These are phyloP conservation scores for Tuberolachnus salignus DNA, from an alignment of 2,888 invertebrate genomes.

Conservation along the genomic window DNA sequence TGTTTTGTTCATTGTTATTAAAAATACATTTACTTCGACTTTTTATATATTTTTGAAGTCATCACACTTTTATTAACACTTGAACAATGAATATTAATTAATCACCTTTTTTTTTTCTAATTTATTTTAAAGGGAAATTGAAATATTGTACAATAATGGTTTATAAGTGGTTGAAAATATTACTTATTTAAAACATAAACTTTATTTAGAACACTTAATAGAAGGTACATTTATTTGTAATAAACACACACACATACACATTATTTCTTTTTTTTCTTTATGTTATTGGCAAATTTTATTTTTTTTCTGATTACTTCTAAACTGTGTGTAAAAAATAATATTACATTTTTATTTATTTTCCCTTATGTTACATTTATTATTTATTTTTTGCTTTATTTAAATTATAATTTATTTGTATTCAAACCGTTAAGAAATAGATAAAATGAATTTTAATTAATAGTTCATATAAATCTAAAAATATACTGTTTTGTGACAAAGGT, in stretches of 20 bases:
- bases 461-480: slow-evolving; percentile 2
- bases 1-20: slow-evolving; percentile 29
- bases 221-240: background rate
- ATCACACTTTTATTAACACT: background rate
- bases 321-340: background rate
- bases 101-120: background rate
- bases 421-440: background rate
- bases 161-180: background rate
- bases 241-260: background rate
- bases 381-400: slow-evolving; percentile 3
- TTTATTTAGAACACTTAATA: background rate
- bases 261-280: background rate
- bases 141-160: background rate
- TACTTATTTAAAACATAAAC: background rate
- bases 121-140: background rate
- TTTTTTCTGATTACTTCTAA: slow-evolving; percentile 6
- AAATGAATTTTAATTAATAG: slow-evolving; percentile 11
- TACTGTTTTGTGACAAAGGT: too few species aligned
- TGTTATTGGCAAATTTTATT: background rate
- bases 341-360: background rate
- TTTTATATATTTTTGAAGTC: slow-evolving; percentile 9
- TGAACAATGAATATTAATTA: background rate
- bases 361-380: background rate
- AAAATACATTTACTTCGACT: slow-evolving; percentile 23
- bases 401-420: slow-evolving; percentile 26